Conservation (phyloP, 2,888 invertebrate species). For the Kryphioiulus occultus region DNA sequence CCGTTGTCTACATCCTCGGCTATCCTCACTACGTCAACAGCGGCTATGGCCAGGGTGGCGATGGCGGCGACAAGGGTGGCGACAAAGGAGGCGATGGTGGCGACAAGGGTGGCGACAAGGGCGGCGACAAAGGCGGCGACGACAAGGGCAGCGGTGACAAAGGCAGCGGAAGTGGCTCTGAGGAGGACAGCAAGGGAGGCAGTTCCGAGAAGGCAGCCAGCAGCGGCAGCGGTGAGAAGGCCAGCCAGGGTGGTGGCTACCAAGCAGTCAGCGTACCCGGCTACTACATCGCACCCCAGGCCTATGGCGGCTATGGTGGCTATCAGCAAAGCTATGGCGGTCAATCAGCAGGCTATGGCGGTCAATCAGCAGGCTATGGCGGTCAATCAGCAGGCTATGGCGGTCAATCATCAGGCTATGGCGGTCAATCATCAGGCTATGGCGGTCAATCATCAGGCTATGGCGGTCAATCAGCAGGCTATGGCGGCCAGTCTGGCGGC, state of each 20-base stretch:
- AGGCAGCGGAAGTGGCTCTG: neutral
- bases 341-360: neutral
- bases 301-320: neutral
- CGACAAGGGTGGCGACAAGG: constrained; percentile 20
- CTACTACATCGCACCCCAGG: neutral
- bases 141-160: constrained; percentile 26
- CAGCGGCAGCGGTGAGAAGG: neutral
- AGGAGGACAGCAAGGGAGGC: neutral
- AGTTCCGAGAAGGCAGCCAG: neutral
- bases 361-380: constrained; percentile 12
- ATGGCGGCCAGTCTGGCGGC: neutral
- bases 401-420: neutral
- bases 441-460: neutral
- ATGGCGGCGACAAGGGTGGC: constrained; percentile 33
- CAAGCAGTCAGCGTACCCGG: constrained; percentile 7
- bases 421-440: neutral
- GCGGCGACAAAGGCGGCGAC: constrained; percentile 34
- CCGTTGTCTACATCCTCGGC: constrained; percentile 48
- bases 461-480: neutral
- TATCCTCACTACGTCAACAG: constrained; percentile 47
- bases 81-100: constrained; percentile 45
- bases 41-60: constrained; percentile 39
- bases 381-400: neutral
- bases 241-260: neutral
- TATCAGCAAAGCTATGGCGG: neutral